Conservation (phyloP, 2,113 vertebrate species). For the Toxotes chatareus region DNA sequence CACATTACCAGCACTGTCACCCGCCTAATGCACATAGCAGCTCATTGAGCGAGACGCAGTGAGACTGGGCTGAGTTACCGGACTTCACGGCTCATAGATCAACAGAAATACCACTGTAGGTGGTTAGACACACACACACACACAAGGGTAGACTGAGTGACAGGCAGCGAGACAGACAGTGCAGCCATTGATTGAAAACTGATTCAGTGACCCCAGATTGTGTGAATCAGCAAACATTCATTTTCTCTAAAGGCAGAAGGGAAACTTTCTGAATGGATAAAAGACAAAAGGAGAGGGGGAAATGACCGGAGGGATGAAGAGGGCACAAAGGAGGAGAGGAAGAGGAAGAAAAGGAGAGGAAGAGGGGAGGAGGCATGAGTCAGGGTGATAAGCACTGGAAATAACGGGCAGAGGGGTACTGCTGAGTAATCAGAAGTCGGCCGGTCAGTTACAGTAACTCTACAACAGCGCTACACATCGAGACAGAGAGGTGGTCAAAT, state of each 20-base stretch:
- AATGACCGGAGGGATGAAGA: slow-evolving; percentile 63
- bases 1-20: slow-evolving; percentile 64
- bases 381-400: slow-evolving; percentile 62
- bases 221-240: slow-evolving; percentile 83
- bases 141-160: slow-evolving; percentile 32
- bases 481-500: slow-evolving; percentile 38
- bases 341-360: slow-evolving; percentile 54
- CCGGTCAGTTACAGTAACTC: slow-evolving; percentile 76
- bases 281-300: slow-evolving; percentile 71
- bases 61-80: slow-evolving; percentile 68
- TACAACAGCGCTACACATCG: slow-evolving; percentile 73
- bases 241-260: slow-evolving; percentile 62
- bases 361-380: slow-evolving; percentile 69
- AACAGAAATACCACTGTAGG: slow-evolving; percentile 77
- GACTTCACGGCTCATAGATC: slow-evolving; percentile 76
- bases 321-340: slow-evolving; percentile 41
- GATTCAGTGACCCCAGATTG: slow-evolving; percentile 75
- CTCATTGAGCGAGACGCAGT: slow-evolving; percentile 66
- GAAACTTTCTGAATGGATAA: slow-evolving; percentile 64
- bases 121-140: slow-evolving; percentile 59
- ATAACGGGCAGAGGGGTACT: slow-evolving; percentile 62
- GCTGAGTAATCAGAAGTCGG: slow-evolving; percentile 77
- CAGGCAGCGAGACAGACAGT: slow-evolving; percentile 67
- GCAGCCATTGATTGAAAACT: slow-evolving; percentile 73
- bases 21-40: slow-evolving; percentile 62